Base-by-base conservation (phyloP, 2,888 invertebrate species). In the Slavum lentiscoides region DNA sequence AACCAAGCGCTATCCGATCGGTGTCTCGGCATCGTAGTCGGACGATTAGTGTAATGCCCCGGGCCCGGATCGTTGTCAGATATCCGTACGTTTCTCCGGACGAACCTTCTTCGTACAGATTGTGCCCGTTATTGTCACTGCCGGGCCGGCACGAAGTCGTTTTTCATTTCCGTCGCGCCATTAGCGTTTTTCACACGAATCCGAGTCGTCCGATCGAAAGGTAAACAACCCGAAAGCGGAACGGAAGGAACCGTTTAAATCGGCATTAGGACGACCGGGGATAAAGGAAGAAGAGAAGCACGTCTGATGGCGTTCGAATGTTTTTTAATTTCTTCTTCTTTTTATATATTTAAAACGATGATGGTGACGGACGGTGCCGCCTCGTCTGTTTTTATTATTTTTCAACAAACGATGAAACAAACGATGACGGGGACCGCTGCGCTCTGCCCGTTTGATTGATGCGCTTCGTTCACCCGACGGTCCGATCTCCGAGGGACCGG, bases 171-270 rank as follows among this genome's bases (percentile, higher is more conserved):
- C 61, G 61, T 61, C 49, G 17, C 30, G 68, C 3, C 77, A 77
- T 77, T 77, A 77, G 68, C 67, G 59, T 77, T 77, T 77, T 30
- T 77, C 77, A 77, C 77, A 77, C 77, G 69, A 21, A 69, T 61
- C 43, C 43, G 15, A n/a, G 30, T 21, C 61, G 8, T 61, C 39
- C 17, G 69, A 62, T 53, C 9, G 64, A 30, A 67, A 80, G 77
- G 77, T 80, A 80, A 80, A 80, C 70, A 80, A 80, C 77, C 77
- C 77, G 77, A 80, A 80, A 80, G 77, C 77, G 77, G 70, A 80
- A 80, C 77, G 77, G 77, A 80, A 80, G 70, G 77, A 80, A 70
- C 77, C 77, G 70, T 80, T 80, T 80, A 80, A 80, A 80, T 72
- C 77, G 77, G 77, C 70, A 55, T 80, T 72, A 80, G 55, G 4